Evolutionary conservation across 1,140 invertebrate genomes (phyloP), one percentile per base, ranked within the genome.

Genomic region (Drosophila sp.): DNA sequence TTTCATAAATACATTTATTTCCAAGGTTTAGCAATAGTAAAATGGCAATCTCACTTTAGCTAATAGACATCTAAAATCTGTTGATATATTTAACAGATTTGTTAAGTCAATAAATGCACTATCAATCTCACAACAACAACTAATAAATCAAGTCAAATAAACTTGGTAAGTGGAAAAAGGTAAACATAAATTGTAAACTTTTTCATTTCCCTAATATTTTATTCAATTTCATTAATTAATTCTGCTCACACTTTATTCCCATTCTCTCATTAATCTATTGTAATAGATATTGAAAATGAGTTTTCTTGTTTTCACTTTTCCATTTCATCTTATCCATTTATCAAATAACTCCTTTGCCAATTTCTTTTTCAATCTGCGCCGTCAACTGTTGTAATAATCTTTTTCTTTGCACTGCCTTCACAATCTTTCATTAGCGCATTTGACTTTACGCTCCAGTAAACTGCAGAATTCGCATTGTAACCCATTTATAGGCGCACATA

Each of bases 401-500:
- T 50, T 40, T 53, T 70, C 53, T 41, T 13, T 63, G 29, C 62
- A 61, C 58, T 61, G 62, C 56, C 46, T 76, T 61, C 54, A 21
- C 56, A 61, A 76, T 66, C 74, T 76, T 73, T 77, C 71, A 77
- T 77, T 74, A 76, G 71, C 70, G 71, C 63, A 59, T 76, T 62
- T 57, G 71, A 56, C 53, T 69, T 74, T 50, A 77, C 75, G 57
- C 71, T 74, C 50, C 75, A 77, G 71, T 77, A 53, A 66, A 59
- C 75, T 59, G 11, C 38, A 54, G 48, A 43, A 16, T 7, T 65
- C 53, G 53, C 69, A 72, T 66, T 86, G 38, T 80, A 86, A 78
- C 78, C 82, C 82, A 86, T 82, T 86, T 86, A 80, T 78, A 76
- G 66, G 56, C 63, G 21, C 76, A 89, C 72, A 87, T 89, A 89